Evolutionary conservation across 2,113 vertebrate genomes (phyloP).

Genomic region (Tyto alba): DNA sequence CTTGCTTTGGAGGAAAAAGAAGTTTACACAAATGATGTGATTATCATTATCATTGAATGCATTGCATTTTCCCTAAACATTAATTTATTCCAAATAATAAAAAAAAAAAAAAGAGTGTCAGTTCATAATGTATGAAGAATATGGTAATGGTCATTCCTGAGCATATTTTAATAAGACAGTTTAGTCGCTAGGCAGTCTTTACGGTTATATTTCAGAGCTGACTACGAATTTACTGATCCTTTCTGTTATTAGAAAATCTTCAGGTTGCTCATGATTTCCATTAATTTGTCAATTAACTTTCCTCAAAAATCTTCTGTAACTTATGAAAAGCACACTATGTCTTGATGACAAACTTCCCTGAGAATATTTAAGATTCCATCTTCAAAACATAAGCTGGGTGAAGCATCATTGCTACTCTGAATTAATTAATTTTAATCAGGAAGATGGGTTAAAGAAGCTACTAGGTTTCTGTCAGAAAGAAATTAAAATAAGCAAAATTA

Average conservation of each 20-base stretch:
- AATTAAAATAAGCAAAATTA: neutral
- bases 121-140: neutral
- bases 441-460: neutral
- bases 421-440: neutral
- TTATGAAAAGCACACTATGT: neutral
- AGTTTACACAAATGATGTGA: neutral
- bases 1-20: neutral
- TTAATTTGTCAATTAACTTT: neutral
- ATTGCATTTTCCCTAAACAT: neutral
- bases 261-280: neutral
- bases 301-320: neutral
- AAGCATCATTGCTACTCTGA: neutral
- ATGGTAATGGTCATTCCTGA: neutral
- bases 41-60: neutral
- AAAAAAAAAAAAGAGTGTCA: neutral
- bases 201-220: neutral
- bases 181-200: neutral
- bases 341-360: neutral
- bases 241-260: neutral
- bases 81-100: neutral
- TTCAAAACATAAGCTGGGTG: neutral
- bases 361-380: neutral
- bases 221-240: conserved; percentile 13
- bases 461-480: neutral
- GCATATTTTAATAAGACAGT: neutral